A percentile compares a stretch with the other conserved stretches of the same genome.
Conservation (phyloP, 2,888 invertebrate species). For the Seladonia tumulorum region DNA sequence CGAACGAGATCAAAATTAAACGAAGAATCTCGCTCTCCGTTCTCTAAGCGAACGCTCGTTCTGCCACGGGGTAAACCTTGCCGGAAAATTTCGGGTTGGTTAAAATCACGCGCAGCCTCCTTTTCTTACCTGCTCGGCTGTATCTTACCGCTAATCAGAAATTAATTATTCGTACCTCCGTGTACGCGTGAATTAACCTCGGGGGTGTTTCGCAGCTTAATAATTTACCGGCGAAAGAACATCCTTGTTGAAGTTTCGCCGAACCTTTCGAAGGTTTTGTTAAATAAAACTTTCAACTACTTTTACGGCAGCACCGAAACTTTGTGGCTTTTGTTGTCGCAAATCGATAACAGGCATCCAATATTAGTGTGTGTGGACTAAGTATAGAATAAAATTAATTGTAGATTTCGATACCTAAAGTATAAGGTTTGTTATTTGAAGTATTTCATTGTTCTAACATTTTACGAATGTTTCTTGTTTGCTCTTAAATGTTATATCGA, state of each 20-base stretch:
- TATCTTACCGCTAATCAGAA: neutral
- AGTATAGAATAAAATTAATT: too few relatives aligned
- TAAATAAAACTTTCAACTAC: neutral
- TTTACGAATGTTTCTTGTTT: too few relatives aligned
- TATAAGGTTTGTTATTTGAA: too few relatives aligned
- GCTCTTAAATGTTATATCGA: too few relatives aligned
- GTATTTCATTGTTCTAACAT: too few relatives aligned
- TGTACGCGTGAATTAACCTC: neutral
- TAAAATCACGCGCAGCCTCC: neutral
- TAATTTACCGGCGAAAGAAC: neutral
- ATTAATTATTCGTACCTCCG: neutral
- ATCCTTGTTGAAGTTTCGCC: neutral
- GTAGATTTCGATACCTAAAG: too few relatives aligned
- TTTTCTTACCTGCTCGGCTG: neutral
- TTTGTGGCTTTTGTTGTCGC: too few relatives aligned
- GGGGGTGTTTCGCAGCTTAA: neutral
- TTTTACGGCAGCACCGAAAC: too few relatives aligned
- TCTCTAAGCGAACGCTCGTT: neutral
- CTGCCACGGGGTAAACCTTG: neutral
- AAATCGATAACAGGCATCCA: too few relatives aligned
- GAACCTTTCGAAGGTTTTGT: neutral
- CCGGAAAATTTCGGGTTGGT: neutral
- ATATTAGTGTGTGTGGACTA: too few relatives aligned
- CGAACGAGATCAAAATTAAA: conserved; percentile 3
- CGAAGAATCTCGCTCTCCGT: neutral